These are phyloP conservation scores for Drosophila helvetica DNA, from an alignment of 2,888 invertebrate species.

Conservation along the genomic window DNA sequence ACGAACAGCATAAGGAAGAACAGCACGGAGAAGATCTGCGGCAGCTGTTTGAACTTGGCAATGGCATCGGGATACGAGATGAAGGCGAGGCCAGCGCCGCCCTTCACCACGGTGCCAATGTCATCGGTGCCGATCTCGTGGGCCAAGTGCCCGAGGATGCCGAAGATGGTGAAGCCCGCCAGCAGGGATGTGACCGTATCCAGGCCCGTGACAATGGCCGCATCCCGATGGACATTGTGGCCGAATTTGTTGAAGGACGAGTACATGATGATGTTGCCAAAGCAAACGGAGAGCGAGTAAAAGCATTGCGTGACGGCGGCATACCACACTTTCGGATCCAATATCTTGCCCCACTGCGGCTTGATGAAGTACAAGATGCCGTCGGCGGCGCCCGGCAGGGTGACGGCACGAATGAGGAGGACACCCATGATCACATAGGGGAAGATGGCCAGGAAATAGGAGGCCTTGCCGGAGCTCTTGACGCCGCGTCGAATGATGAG, in stretches of 20 bases:
- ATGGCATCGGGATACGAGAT: constrained; percentile 86
- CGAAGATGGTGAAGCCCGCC: constrained; percentile 86
- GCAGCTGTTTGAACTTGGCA: constrained; percentile 85
- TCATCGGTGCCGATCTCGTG: constrained; percentile 84
- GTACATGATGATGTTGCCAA: constrained; percentile 87
- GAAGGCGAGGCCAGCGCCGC: constrained; percentile 86
- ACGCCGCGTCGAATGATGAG: constrained; percentile 86
- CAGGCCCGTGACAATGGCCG: constrained; percentile 85
- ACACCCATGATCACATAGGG: constrained; percentile 88
- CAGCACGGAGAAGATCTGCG: constrained; percentile 86
- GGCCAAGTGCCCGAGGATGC: constrained; percentile 86
- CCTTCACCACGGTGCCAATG: constrained; percentile 85
- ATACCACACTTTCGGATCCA: constrained; percentile 87
- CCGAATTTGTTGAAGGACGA: constrained; percentile 87
- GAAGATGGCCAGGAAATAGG: constrained; percentile 90
- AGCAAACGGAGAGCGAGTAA: constrained; percentile 87
- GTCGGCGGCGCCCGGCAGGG: constrained; percentile 86
- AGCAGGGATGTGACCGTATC: constrained; percentile 86
- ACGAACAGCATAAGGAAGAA: constrained; percentile 86
- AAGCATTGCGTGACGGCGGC: constrained; percentile 88
- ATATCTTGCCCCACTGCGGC: constrained; percentile 87
- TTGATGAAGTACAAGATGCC: constrained; percentile 88
- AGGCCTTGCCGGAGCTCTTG: constrained; percentile 88
- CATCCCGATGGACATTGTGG: constrained; percentile 87
- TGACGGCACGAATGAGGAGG: constrained; percentile 87